Evolutionary conservation across 2,888 invertebrate genomes (phyloP).

Genomic region (Cerceris rybyensis): DNA sequence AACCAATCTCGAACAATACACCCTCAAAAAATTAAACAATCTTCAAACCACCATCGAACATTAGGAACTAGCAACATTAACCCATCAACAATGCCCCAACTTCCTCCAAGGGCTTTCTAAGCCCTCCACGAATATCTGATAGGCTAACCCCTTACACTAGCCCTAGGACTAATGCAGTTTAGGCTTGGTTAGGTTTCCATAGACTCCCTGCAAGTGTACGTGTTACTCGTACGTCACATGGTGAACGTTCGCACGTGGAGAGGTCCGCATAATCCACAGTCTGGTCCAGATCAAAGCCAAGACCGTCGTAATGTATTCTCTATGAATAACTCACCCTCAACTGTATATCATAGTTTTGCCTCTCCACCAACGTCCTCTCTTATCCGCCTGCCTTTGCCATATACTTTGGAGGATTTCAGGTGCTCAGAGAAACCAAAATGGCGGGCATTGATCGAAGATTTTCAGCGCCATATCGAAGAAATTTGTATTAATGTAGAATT

Average conservation of each 20-base stretch:
- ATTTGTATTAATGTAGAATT: too few relatives aligned
- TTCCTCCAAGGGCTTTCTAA: too few relatives aligned
- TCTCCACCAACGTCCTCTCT: conserved; percentile 17
- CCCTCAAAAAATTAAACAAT: too few relatives aligned
- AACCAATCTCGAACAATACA: too few relatives aligned
- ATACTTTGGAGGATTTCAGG: not conserved
- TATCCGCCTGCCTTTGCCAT: not conserved
- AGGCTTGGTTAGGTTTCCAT: conserved; percentile 63
- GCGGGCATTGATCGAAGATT: too few relatives aligned
- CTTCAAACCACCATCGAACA: too few relatives aligned
- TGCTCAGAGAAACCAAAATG: not conserved
- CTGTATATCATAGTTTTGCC: conserved; percentile 29
- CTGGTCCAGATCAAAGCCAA: conserved; percentile 77
- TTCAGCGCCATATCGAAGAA: too few relatives aligned
- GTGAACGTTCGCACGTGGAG: conserved; percentile 16
- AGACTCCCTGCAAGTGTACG: not conserved
- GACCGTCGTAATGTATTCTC: conserved; percentile 76
- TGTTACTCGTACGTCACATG: not conserved
- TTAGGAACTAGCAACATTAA: too few relatives aligned
- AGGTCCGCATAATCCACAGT: conserved; percentile 73
- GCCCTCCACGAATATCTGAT: conserved; percentile 50
- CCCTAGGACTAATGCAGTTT: conserved; percentile 54
- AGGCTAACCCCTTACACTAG: conserved; percentile 35
- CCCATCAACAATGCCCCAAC: too few relatives aligned
- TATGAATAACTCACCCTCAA: conserved; percentile 73